Base-by-base conservation (phyloP, 2,888 invertebrate genomes). In the Pyrochroa serraticornis region DNA sequence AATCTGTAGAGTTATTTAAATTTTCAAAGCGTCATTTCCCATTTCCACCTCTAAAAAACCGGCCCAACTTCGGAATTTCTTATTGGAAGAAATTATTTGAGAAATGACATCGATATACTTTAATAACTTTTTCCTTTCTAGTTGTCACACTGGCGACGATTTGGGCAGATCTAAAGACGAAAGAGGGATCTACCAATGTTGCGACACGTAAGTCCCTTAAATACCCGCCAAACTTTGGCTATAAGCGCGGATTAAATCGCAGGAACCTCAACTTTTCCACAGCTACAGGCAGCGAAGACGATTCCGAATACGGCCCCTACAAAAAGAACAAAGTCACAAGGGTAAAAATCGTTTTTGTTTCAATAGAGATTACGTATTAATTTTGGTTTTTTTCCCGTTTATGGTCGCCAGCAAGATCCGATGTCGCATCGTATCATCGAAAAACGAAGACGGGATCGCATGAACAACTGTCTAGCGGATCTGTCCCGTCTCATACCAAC, bases 351-450 rank as follows among this genome's bases (percentile, higher is more conserved):
- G 80, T 77, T 60, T 47, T 46, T 32, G n/a, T 9, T 46, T 2
- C n/a, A 22, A 42, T 38, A 7, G 12, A 22, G 5, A 6, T 35
- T 35, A 35, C 10, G 10, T 9, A 35, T 35, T 3, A 35, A 6
- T 35, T 46, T 3, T 36, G n/a, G n/a, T 48, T 51, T 60, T 30
- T 9, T 53, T 12, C 7, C 22, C 44, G 22, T 38, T 58, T 62
- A 63, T 60, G 62, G 68, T 69, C 74, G 72, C 39, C 80, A 91
- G 86, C 90, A 97, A 93, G 96, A 97, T 79, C 96, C 96, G 43
- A 87, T 95, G 88, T 97, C 97, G n/a, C 97, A 97, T 78, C 88
- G 97, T 57, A 95, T 97, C 68, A 97, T 97, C 64, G 97, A 97
- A 81, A 97, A 97, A 79, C 84, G 97, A 42, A 85, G 97, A 33